Conservation (phyloP, 2,888 invertebrate genomes). For the Tenthredo amoena region DNA sequence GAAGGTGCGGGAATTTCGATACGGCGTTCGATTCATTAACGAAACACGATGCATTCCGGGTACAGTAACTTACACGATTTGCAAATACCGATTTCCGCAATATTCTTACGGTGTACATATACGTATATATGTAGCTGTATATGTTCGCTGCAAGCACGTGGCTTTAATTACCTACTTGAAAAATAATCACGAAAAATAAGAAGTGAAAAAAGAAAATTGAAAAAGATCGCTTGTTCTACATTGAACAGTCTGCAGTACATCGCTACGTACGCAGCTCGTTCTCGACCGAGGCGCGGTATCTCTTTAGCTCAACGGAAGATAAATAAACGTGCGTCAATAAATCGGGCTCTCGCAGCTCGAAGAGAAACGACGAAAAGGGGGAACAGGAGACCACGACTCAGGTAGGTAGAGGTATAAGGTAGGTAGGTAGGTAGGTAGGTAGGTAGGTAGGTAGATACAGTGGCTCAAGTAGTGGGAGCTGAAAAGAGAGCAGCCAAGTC, state of each 20-base stretch:
- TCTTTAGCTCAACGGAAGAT: constrained; percentile 22
- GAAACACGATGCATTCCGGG: constrained; percentile 61
- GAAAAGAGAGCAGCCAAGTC: constrained; percentile 38
- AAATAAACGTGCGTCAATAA: constrained; percentile 45
- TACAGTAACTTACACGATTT: constrained; percentile 42
- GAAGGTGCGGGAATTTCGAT: constrained; percentile 44
- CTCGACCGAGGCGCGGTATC: constrained; percentile 29
- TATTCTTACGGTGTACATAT: neutral
- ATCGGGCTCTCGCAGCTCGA: constrained; percentile 30
- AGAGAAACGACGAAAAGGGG: constrained; percentile 44
- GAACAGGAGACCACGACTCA: neutral
- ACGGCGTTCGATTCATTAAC: constrained; percentile 63
- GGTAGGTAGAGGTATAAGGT: neutral
- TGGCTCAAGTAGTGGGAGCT: constrained; percentile 20
- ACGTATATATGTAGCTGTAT: neutral
- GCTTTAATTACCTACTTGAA: neutral
- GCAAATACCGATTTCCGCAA: constrained; percentile 56
- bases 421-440: neutral
- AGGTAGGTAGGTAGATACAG: neutral
- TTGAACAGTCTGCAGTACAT: constrained; percentile 23
- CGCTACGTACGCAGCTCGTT: constrained; percentile 18
- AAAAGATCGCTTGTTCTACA: constrained; percentile 8
- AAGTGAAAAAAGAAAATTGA: neutral
- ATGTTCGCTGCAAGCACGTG: neutral
- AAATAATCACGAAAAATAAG: constrained; percentile 3